These are phyloP conservation scores for Mastomys coucha DNA, from an alignment of 2,113 vertebrate species.

Conservation along the genomic window DNA sequence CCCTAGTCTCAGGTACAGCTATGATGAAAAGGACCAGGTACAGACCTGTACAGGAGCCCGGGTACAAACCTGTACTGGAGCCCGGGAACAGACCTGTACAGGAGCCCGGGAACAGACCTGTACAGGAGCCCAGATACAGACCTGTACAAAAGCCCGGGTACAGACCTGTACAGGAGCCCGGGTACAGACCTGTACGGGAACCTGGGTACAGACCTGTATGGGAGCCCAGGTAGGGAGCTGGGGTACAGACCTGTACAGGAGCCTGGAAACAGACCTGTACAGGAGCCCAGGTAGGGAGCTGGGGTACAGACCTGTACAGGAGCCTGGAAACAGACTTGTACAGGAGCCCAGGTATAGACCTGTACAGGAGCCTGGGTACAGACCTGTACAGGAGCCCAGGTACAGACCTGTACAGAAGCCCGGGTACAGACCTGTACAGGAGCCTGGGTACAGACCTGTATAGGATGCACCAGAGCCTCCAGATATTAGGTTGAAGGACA, in stretches of 20 bases:
- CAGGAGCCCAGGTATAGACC: background rate
- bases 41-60: background rate
- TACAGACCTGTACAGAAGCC: too few species aligned
- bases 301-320: background rate
- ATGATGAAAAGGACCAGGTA: background rate
- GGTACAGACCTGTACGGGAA: background rate
- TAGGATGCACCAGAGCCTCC: background rate
- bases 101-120: rapidly evolving
- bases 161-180: rapidly evolving
- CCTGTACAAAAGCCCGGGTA: too few species aligned
- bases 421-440: background rate
- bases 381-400: background rate
- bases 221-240: too few species aligned
- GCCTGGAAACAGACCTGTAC: background rate
- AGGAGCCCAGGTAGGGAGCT: rapidly evolving
- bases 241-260: background rate
- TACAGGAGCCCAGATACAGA: rapidly evolving
- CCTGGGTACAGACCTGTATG: background rate
- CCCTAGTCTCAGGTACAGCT: background rate
- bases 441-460: background rate
- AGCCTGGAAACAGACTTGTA: too few species aligned
- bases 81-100: background rate
- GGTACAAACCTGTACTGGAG: background rate
- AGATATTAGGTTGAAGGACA: background rate
- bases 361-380: rapidly evolving